Evolutionary conservation across 2,888 invertebrate species (phyloP), one percentile per base, ranked within the genome.

Genomic region (Melieria omissa): DNA sequence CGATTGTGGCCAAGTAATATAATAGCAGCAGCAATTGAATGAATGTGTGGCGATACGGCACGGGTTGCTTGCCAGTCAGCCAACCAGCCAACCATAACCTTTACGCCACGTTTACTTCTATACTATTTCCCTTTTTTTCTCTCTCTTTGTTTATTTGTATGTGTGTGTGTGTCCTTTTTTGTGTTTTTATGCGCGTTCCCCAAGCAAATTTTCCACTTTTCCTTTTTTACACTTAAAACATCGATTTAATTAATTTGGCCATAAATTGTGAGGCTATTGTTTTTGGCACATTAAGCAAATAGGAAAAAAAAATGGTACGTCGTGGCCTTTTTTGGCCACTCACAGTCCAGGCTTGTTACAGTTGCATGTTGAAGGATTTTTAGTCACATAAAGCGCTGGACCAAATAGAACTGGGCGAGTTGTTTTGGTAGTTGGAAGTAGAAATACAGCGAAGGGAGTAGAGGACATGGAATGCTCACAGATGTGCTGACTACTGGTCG

Each of bases 171-270:
- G 8, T 49, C 10, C 10, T 16, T 14, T 8, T 16, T 0, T n/a
- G 44, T 55, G n/a, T 45, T 44, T 70, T 49, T 49, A 12, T 70
- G n/a, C 5, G 7, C 9, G 5, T 14, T 29, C 29, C 29, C 29
- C 29, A 29, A 29, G 29, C 29, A 29, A 29, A 29, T 54, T 14
- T 47, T 62, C 44, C n/a, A 42, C 44, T 54, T 46, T 46, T 63
- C 57, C 46, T 62, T 61, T 45, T 49, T 41, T 52, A 65, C 68
- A 71, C 64, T 67, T 67, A 62, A 76, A 77, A 75, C 77, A 75
- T 80, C 78, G 77, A 79, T 81, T 80, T 80, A 80, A 80, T 81
- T 81, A 80, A 80, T 80, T 78, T 78, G 73, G 74, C 70, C 79
- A 80, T 79, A 80, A 80, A 81, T 80, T 78, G 63, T 57, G 65